Evolutionary conservation across 2,113 vertebrate genomes (phyloP).

Genomic region (Sigmodon hispidus): DNA sequence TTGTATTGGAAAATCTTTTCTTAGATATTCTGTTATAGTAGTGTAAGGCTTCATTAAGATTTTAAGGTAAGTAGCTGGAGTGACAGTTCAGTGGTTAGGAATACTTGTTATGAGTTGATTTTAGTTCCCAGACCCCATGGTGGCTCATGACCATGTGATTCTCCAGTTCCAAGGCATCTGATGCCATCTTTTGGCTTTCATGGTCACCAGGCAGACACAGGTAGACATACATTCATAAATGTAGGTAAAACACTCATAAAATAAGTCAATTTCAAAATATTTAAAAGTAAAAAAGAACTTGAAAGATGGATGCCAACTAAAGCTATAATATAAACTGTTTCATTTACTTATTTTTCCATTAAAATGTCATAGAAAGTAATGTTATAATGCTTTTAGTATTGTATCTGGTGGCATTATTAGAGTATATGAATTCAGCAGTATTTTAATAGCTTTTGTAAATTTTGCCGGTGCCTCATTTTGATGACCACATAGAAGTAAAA

Average conservation of each 20-base stretch:
- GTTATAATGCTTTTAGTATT: slow-evolving; percentile 45
- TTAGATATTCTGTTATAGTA: background rate
- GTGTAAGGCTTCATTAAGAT: background rate
- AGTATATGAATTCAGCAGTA: slow-evolving; percentile 12
- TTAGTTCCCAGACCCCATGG: background rate
- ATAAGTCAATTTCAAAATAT: background rate
- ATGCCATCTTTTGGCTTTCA: background rate
- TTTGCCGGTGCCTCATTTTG: slow-evolving; percentile 31
- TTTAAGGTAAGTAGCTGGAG: background rate
- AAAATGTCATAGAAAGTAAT: slow-evolving; percentile 58
- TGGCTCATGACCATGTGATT: background rate
- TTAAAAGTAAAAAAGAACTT: background rate
- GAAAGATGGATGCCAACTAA: slow-evolving; percentile 5
- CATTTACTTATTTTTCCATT: slow-evolving; percentile 27
- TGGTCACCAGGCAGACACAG: background rate
- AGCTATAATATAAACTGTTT: slow-evolving; percentile 29
- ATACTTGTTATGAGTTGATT: background rate
- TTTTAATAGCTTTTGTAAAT: slow-evolving; percentile 36
- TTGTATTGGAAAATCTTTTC: no score
- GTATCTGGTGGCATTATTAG: background rate
- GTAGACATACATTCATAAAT: background rate
- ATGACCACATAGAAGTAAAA: slow-evolving; percentile 6
- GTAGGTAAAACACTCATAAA: background rate
- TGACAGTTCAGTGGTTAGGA: background rate
- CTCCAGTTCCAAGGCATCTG: background rate